Percentiles rank a stretch among this genome's conserved stretches.
These are phyloP conservation scores for Phortica variegata DNA, from an alignment of 1,140 invertebrate genomes.

Conservation along the genomic window DNA sequence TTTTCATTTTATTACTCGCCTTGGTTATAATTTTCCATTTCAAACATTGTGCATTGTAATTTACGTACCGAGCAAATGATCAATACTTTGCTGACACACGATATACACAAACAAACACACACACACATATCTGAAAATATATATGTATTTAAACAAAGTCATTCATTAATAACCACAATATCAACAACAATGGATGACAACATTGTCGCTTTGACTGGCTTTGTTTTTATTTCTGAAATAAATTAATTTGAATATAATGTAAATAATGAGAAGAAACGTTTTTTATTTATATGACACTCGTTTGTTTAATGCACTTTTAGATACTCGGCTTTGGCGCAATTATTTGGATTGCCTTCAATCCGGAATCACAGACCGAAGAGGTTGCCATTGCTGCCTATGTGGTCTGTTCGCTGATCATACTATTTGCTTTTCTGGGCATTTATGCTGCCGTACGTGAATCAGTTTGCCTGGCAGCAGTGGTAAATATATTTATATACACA, in stretches of 20 bases:
- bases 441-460: conserved; percentile 42
- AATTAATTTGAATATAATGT: background rate
- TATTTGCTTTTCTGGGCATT: conserved; percentile 41
- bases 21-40: no score
- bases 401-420: conserved; percentile 26
- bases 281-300: conserved; percentile 18
- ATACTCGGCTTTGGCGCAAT: conserved; percentile 37
- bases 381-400: conserved; percentile 37
- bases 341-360: conserved; percentile 37
- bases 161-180: no score
- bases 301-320: conserved; percentile 9
- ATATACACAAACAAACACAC: no score
- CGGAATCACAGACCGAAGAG: conserved; percentile 33
- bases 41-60: no score
- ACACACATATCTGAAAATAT: background rate
- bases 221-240: background rate
- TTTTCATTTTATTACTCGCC: no score
- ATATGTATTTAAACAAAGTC: no score
- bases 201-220: no score
- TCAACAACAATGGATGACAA: no score
- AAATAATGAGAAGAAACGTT: conserved; percentile 12
- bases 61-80: no score
- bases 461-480: conserved; percentile 34
- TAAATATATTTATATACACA: conserved; percentile 9
- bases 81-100: no score